Percentiles rank a stretch among this genome's conserved stretches.
Conservation (phyloP, 2,113 vertebrate genomes). For the Ondatra zibethicus region DNA sequence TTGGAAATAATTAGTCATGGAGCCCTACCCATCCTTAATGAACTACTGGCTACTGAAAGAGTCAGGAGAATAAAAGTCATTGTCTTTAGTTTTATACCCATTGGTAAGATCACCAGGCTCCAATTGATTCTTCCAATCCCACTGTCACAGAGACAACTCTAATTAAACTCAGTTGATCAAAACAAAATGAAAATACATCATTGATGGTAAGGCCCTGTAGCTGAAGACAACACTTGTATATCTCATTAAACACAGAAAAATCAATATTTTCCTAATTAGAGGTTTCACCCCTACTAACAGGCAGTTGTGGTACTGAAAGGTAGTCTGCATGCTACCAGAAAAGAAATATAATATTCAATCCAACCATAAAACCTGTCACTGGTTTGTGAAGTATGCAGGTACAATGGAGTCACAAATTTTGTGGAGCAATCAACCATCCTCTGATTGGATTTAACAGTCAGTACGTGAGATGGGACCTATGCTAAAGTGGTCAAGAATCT, state of each 20-base stretch:
- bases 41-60: not conserved
- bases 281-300: not conserved
- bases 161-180: not conserved
- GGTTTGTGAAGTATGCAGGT: not conserved
- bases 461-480: not conserved
- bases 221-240: not conserved
- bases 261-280: not conserved
- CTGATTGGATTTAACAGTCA: not conserved
- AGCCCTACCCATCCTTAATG: not conserved
- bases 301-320: not conserved
- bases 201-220: not conserved
- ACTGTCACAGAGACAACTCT: not conserved
- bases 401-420: not conserved
- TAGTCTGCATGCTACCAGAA: not conserved
- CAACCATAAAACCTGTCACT: not conserved
- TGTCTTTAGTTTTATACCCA: not conserved
- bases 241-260: not conserved
- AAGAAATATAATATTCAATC: not conserved
- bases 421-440: not conserved
- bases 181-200: not conserved
- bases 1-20: not conserved
- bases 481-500: not conserved
- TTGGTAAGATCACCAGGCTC: not conserved
- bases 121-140: not conserved
- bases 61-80: not conserved